Percentiles rank a stretch among this genome's conserved stretches.
Evolutionary conservation across 1,140 invertebrate genomes (phyloP).

Genomic region (Drosophila orosa): DNA sequence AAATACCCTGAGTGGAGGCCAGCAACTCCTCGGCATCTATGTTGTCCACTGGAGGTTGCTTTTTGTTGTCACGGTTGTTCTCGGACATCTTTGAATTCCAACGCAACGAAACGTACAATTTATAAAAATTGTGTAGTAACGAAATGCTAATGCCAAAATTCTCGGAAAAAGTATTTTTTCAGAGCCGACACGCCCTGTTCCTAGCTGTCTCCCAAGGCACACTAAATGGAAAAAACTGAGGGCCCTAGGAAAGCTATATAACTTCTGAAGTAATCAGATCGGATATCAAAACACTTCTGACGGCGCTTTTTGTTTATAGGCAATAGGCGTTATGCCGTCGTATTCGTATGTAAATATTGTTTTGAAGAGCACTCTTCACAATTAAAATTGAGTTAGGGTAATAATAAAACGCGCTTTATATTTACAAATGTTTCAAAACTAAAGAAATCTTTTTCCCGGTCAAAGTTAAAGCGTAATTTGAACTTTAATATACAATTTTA

Average conservation of each 20-base stretch:
- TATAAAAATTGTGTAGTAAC: not conserved
- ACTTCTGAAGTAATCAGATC: not conserved
- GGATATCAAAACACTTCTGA: conserved; percentile 10
- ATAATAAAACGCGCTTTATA: too few species aligned
- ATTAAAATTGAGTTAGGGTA: not conserved
- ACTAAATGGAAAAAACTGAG: conserved; percentile 8
- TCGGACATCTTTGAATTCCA: conserved; percentile 7
- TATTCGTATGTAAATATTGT: conserved; percentile 3
- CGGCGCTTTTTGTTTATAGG: conserved; percentile 14
- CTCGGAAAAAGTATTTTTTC: not conserved
- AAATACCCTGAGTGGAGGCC: conserved; percentile 15
- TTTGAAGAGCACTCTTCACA: not conserved
- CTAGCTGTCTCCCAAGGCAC: not conserved
- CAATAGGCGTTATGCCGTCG: not conserved
- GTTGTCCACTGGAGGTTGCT: not conserved
- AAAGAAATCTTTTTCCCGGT: too few species aligned
- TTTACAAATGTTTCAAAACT: not conserved
- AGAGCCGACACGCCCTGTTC: not conserved
- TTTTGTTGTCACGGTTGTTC: not conserved
- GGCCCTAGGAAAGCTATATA: not conserved
- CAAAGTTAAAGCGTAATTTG: not conserved
- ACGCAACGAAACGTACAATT: conserved; percentile 5
- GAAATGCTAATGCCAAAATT: not conserved
- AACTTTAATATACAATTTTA: not conserved
- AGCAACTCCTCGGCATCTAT: not conserved